Base-by-base conservation (phyloP, 2,888 invertebrate genomes). In the Agriopis leucophaearia region DNA sequence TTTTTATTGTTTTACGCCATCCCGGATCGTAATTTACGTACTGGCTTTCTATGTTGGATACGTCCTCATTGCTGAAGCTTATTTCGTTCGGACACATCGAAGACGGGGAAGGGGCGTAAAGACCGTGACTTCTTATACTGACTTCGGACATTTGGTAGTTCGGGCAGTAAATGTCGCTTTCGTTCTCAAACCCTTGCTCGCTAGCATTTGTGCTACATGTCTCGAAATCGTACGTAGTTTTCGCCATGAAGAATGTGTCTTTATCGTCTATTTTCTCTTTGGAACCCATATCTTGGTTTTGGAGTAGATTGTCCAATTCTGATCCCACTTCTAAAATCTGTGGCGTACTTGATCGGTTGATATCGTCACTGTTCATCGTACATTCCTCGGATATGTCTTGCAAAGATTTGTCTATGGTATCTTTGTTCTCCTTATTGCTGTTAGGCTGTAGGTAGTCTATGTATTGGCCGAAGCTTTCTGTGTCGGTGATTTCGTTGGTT, bases 101-200 rank as follows among this genome's bases (percentile, higher is more conserved):
- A 0, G 94, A 90, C 0, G 95, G 95, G 47, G 95, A 95, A 0
- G 95, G 95, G 0, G 95, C 95, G 83, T 95, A 95, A 16, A 95
- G 73, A 0, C 95, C 95, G 76, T 95, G 95, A 78, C 95, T 95
- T 48, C 95, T 89, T 75, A 95, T 95, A 78, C 95, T 95, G 0
- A 95, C 94, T 87, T 95, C 95, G 0, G 95, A 95, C 88, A 95
- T 94, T 83, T 95, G 95, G 76, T 95, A 95, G 70, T 94, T 93
- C 0, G 94, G 93, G 50, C 94, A 94, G 80, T 95, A 95, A 2
- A 95, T 94, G 79, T 95, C 95, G 75, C 95, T 95, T 81, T 95
- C 95, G 73, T 95, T 95, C 18, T 94, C 94, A 60, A 93, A 94
- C 0, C 89, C 92, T 66, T 93, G 94, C 71, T 94, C 94, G 70